Evolutionary conservation across 1,140 invertebrate species (phyloP).

Genomic region (Heliconius hermathena): DNA sequence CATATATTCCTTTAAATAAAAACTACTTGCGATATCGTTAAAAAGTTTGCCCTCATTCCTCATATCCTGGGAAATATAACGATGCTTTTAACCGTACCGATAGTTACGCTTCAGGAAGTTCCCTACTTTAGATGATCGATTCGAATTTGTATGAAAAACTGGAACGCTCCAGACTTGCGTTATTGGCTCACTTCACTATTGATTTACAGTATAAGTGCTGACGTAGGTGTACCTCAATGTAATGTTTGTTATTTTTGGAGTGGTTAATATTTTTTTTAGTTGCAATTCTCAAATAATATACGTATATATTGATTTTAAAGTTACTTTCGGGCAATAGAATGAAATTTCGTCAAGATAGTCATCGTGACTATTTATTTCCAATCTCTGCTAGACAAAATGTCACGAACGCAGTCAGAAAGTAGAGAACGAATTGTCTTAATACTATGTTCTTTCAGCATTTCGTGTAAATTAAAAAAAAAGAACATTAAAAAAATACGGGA

Average conservation of each 20-base stretch:
- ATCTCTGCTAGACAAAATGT: no score
- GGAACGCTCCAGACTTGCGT: slow-evolving; percentile 15
- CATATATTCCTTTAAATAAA: background rate
- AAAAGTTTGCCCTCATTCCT: slow-evolving; percentile 35
- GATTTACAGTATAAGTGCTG: background rate
- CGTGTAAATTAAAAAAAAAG: no score
- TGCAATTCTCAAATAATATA: no score
- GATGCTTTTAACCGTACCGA: slow-evolving; percentile 24
- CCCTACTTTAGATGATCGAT: slow-evolving; percentile 18
- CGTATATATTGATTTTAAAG: background rate
- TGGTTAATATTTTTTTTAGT: background rate
- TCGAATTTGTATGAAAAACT: slow-evolving; percentile 27
- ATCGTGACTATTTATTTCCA: no score
- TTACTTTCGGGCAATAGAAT: no score
- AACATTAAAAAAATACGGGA: no score
- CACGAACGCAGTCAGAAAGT: no score
- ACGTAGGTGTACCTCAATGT: background rate
- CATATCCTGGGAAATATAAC: slow-evolving; percentile 24
- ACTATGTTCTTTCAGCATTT: no score
- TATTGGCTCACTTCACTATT: background rate
- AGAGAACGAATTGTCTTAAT: no score
- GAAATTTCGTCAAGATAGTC: no score
- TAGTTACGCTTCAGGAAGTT: slow-evolving; percentile 28
- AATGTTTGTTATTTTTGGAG: background rate
- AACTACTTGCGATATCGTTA: slow-evolving; percentile 16